Evolutionary conservation across 37 sponge, comb jelly and placozoan genomes (phyloP), one percentile per base, ranked within the genome.

Genomic region (Lycopodina hypogea): DNA sequence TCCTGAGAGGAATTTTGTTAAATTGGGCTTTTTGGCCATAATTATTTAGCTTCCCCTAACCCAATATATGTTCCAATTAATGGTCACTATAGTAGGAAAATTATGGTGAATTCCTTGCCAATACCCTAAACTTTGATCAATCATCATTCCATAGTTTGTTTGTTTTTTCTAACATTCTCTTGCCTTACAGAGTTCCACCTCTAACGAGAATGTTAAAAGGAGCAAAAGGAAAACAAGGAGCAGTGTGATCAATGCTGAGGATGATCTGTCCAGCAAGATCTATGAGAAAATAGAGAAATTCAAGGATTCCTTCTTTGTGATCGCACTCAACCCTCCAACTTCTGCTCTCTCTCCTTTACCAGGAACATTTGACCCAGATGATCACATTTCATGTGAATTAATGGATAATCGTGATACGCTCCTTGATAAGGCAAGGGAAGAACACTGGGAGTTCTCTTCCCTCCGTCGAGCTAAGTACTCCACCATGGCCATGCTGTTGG

Each of bases 401-500:
- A 98, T 98, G 99, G 99, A 98, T 28, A 96, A 96, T 1, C 58
- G 99, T 0, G 99, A 98, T 67, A 82, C 90, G 48, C 96, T 98
- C 78, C 87, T 98, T 39, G 96, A 91, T 15, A 80, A 89, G 78
- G 90, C 96, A 4, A 63, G 97, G 34, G 99, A 98, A 80, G 88
- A 81, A 65, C 96, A 93, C 75, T 91, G 90, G 77, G 99, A 98
- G 79, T 98, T 98, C 73, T 93, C 94, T n/a, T 96, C 99, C 15
- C 85, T 98, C 19, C 78, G 99, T 26, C 59, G 99, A 18, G 92
- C 90, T 58, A 96, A 93, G 93, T 93, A 69, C 86, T 96, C 99
- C 37, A 91, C 96, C 22, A 65, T 93, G 81, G 76, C 92, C 63
- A 83, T 98, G 85, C 81, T 96, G 33, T 86, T 81, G 41, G 93